Evolutionary conservation across 1,140 invertebrate species (phyloP), one percentile per base, ranked within the genome.

Genomic region (Lordiphosa stackelbergi): DNA sequence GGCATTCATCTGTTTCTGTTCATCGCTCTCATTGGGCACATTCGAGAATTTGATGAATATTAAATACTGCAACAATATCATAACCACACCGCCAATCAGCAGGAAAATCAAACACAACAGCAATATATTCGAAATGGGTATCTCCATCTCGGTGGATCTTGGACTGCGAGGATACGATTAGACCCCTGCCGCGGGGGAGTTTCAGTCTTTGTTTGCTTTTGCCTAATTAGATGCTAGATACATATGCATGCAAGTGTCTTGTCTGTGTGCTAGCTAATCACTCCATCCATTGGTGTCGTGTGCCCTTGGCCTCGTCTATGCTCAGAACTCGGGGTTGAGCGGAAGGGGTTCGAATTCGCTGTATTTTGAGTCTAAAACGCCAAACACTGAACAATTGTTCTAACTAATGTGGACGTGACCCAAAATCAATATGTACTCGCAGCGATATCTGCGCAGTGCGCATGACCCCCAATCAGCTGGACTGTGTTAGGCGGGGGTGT

Each of bases 11-110:
- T 85, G 69, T 62, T 87, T 88, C 41, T 88, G 85, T 41, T 84
- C 73, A 41, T 83, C 83, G 48, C 78, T 88, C 43, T 87, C 63
- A 22, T 89, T 88, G 40, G 86, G 88, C 56, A 88, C 75, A 57
- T 89, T 88, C 37, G 89, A 88, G 66, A 89, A 90, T 62, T 86
- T 86, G 42, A 90, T 85, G 45, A 89, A 88, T 22, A 90, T 74
- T 66, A 90, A 88, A 79, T 90, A 90, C 72, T 90, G 89, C 10
- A 89, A 71, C 48, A 88, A 74, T 49, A 90, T 73, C 53, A 89
- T 90, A 46, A 90, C 66, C 53, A 89, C 88, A 37, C 89, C 88
- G 53, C 89, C 89, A 51, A 89, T 84, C 31, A 89, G 72, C 53
- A 89, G 52, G 35, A 88, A 89, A 52, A 88, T 79, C 19, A 86